Evolutionary conservation across 2,888 invertebrate species (phyloP), one percentile per base, ranked within the genome.

Genomic region (Oscheius sp.): DNA sequence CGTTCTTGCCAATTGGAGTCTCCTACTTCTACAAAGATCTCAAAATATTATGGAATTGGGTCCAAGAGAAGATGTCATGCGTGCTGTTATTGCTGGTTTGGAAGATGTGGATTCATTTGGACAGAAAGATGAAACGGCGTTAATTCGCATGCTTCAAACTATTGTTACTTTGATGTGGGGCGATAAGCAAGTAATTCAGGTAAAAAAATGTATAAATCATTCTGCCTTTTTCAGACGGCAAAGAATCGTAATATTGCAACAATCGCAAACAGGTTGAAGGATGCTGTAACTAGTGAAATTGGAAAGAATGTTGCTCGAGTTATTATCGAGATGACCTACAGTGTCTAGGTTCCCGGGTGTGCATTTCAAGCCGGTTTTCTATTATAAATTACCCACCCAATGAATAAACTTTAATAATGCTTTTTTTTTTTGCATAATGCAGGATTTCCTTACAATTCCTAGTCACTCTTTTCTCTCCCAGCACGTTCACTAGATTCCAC

Each of bases 111-210:
- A 42, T 6, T 77, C 78, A 3, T 78, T 77, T 27, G 76, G 78
- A 23, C 64, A 39, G 6, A 15, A 69, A 6, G 37, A 71, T 33
- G 72, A 78, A 50, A 72, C 70, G 86, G 92, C 93, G 0, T 90
- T 91, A 69, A 93, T 91, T 88, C 90, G 94, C 85, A 89, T 90
- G 27, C 90, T 94, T 20, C 92, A 94, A 20, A 92, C 92, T 0
- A 87, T 93, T 33, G 93, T 93, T 53, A 93, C 93, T 0, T 86
- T 93, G 17, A 80, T 89, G 58, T 82, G 84, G 72, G 86, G 84
- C 17, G 88, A 88, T 72, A 82, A 83, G 10, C 55, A 55, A 82
- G 86, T 53, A 71, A 86, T 88, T 42, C 84, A 81, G 69, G 74
- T 82, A 34, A 31, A 65, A n/a, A n/a, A n/a, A 34, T 64, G 12